Conservation (phyloP, 2,888 invertebrate genomes). For the Xylota segnis region DNA sequence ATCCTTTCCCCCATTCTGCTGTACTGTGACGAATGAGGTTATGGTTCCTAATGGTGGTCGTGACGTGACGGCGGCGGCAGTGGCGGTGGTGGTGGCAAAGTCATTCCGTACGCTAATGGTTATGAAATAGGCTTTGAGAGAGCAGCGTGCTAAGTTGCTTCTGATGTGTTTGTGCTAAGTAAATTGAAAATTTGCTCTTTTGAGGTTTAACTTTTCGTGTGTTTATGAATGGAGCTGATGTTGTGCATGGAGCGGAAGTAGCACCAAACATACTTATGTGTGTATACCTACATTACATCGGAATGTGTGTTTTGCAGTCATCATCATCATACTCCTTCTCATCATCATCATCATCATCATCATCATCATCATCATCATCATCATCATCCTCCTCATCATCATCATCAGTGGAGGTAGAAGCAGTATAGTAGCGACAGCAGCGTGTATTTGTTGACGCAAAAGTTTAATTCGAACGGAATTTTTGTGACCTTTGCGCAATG, state of each 20-base stretch:
- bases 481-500: constrained; percentile 67
- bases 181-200: constrained; percentile 76
- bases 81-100: constrained; percentile 37
- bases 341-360: constrained; percentile 14
- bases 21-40: constrained; percentile 47
- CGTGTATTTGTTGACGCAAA: constrained; percentile 65
- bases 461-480: constrained; percentile 67
- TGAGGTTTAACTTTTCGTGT: constrained; percentile 73
- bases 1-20: constrained; percentile 40
- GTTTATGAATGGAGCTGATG: constrained; percentile 67
- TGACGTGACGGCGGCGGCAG: constrained; percentile 17
- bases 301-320: constrained; percentile 42
- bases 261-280: constrained; percentile 1
- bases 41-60: constrained; percentile 32
- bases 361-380: constrained; percentile 31
- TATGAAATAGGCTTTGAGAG: constrained; percentile 74
- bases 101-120: constrained; percentile 71
- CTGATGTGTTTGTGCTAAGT: constrained; percentile 74
- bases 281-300: neutral
- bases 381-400: constrained; percentile 29
- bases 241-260: constrained; percentile 50
- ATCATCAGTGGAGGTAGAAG: neutral
- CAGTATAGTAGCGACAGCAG: neutral
- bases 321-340: constrained; percentile 17
- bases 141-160: constrained; percentile 66